Base-by-base conservation (phyloP, 2,888 invertebrate species). In the Myopa tessellatipennis region DNA sequence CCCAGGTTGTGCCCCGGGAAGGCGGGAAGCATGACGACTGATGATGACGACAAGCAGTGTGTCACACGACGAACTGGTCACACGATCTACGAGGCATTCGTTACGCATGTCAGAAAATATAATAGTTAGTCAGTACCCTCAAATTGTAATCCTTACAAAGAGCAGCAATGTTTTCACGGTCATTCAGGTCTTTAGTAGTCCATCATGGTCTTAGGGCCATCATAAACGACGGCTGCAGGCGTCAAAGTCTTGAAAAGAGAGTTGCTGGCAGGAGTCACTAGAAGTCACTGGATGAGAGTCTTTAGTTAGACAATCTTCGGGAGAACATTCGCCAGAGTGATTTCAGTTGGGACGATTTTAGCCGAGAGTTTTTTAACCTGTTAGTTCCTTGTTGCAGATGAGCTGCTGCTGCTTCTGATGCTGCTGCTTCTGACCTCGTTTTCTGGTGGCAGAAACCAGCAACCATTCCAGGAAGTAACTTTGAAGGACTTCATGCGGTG, bases 1-100 rank as follows among this genome's bases (percentile, higher is more conserved):
- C 14, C n/a, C 3, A 0, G 5, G 67, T 71, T 71, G 55, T 34
- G 58, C 63, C 70, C 60, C 72, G 60, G 58, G 58, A 52, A 65
- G 70, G 70, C 58, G 76, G 61, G 72, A 61, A 74, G 74, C 65
- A 70, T 58, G 45, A 26, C 26, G 26, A 26, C 26, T 26, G 26
- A 58, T 58, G 26, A 26, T 8, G 61, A 61, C 61, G 8, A 26
- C 26, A 18, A 14, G 34, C 61, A 26, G 18, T 61, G 18, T 61
- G 61, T 61, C 61, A 4, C 18, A 61, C 45, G 61, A n/a, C 61
- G 26, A 26, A 61, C 18, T 61, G 61, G 14, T 26, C 61, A n/a
- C 26, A 61, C 61, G 61, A 45, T 4, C 3, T 6, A 10, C 61
- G n/a, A 10, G 26, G 34, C 61, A 61, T 61, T 61, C 61, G 61